Evolutionary conservation across 1,140 invertebrate species (phyloP).

Genomic region (Delia radicum): DNA sequence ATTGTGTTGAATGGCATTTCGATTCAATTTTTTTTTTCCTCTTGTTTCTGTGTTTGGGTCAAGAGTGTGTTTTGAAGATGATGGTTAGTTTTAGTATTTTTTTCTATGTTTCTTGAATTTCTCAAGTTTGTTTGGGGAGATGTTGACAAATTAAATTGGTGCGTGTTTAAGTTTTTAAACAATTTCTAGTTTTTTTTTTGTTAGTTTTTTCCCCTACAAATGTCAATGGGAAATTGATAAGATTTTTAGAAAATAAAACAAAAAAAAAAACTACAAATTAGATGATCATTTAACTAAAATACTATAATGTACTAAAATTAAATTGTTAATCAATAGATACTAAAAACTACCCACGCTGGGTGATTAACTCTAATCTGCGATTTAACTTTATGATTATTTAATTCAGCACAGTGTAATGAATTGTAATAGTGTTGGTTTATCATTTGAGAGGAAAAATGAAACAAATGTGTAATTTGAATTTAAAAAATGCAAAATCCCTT

Average conservation of each 20-base stretch:
- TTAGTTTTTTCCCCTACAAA: neutral
- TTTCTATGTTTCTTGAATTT: neutral
- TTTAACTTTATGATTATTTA: neutral
- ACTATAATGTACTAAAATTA: neutral
- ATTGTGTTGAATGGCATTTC: neutral
- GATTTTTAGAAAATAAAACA: neutral
- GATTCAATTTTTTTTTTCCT: neutral
- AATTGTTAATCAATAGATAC: neutral
- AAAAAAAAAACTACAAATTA: neutral
- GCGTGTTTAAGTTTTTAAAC: constrained; percentile 4
- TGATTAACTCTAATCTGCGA: neutral
- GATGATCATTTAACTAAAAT: neutral
- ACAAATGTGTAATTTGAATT: too few relatives aligned
- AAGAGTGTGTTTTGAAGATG: neutral
- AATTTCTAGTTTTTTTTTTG: neutral
- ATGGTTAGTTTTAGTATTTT: neutral
- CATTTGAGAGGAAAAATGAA: too few relatives aligned
- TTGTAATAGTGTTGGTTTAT: too few relatives aligned
- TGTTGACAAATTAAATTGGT: constrained; percentile 4
- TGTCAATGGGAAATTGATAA: neutral
- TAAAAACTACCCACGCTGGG: too few relatives aligned
- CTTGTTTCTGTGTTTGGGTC: neutral
- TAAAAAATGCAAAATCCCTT: too few relatives aligned
- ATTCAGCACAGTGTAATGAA: neutral
- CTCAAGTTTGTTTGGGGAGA: neutral